phyloP scores from a whole-genome alignment of 2,797 vertebrate species.

The Alauda arvensis region DNA sequence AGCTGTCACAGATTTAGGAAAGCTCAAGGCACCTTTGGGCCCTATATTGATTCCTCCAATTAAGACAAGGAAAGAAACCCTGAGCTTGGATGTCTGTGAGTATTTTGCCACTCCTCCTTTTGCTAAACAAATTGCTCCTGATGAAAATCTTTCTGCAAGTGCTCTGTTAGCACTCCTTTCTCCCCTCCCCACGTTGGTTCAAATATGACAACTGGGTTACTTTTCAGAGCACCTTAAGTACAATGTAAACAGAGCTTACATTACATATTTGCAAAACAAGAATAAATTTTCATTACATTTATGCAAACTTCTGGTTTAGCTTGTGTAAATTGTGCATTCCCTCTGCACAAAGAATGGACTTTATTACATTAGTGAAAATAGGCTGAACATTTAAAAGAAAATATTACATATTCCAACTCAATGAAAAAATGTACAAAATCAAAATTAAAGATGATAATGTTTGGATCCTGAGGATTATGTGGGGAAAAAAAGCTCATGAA shows the following conservation, averaged over 20 bases:
- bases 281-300: neutral
- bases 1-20: neutral
- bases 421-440: neutral
- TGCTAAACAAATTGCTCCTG: neutral
- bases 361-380: slow-evolving; percentile 1
- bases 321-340: neutral
- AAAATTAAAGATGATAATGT: neutral
- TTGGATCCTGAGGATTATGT: neutral
- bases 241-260: neutral
- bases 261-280: neutral
- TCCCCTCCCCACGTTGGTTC: neutral
- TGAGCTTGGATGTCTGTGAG: neutral
- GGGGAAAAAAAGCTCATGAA: neutral
- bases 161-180: neutral
- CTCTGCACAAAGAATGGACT: neutral
- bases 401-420: neutral
- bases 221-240: slow-evolving; percentile 7
- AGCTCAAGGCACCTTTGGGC: neutral
- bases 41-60: neutral
- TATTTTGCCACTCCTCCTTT: neutral
- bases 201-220: neutral
- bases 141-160: neutral
- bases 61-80: neutral
- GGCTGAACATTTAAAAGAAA: neutral
- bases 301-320: neutral